Percentiles rank a stretch among this genome's conserved stretches.
Evolutionary conservation across 2,797 vertebrate species (phyloP).

Genomic region (Miichthys miiuy): DNA sequence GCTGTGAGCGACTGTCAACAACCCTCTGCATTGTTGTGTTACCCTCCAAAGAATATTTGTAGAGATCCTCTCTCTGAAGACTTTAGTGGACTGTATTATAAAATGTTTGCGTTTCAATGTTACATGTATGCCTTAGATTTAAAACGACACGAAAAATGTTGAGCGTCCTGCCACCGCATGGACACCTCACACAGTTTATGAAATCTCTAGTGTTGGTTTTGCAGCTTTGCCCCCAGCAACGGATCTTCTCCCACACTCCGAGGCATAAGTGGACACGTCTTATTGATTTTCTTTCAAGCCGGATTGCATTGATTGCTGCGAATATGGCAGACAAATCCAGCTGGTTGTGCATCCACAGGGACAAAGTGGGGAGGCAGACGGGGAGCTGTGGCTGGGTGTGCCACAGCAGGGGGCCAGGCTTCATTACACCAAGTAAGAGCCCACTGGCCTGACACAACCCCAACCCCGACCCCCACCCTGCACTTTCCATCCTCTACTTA

Average conservation of each 20-base stretch:
- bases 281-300: slow-evolving; percentile 99
- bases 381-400: slow-evolving; percentile 83
- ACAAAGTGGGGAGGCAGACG: slow-evolving; percentile 84
- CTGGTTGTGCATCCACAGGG: slow-evolving; percentile 88
- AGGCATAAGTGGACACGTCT: slow-evolving; percentile 96
- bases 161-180: slow-evolving; percentile 22
- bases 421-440: slow-evolving; percentile 88
- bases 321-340: slow-evolving; percentile 94
- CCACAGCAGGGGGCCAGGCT: slow-evolving; percentile 86
- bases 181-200: slow-evolving; percentile 79
- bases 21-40: slow-evolving; percentile 4
- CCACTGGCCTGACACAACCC: slow-evolving; percentile 85
- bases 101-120: slow-evolving; percentile 74
- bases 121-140: slow-evolving; percentile 60
- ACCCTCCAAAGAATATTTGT: slow-evolving; percentile 15
- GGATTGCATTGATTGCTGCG: slow-evolving; percentile 94
- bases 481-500: slow-evolving; percentile 85
- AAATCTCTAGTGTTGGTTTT: slow-evolving; percentile 88
- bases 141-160: slow-evolving; percentile 74
- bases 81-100: slow-evolving; percentile 30
- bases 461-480: slow-evolving; percentile 80
- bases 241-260: slow-evolving; percentile 89
- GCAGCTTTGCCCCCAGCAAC: slow-evolving; percentile 87
- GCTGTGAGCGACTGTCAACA: slow-evolving; percentile 7
- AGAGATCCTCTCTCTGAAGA: slow-evolving; percentile 4